Conservation (phyloP, 2,888 invertebrate genomes). For the Sesia apiformis region DNA sequence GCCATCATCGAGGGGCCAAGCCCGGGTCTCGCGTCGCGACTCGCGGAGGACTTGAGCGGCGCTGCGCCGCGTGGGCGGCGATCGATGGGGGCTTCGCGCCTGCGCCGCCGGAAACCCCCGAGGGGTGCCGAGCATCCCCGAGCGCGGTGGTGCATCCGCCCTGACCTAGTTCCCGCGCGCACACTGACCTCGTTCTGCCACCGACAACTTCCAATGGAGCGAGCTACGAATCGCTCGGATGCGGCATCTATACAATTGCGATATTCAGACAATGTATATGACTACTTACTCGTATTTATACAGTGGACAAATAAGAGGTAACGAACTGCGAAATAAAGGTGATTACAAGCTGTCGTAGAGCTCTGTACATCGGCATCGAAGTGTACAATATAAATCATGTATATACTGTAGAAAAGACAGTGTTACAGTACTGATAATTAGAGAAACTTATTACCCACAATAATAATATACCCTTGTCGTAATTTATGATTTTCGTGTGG, state of each 20-base stretch:
- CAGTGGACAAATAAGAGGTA: too few species aligned
- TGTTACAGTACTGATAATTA: too few species aligned
- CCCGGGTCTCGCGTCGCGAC: conserved; percentile 62
- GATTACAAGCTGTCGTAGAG: too few species aligned
- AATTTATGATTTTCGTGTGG: too few species aligned
- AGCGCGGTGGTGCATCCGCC: conserved; percentile 30
- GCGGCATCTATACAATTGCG: conserved; percentile 5
- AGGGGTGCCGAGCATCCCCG: conserved; percentile 41
- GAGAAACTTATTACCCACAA: too few species aligned
- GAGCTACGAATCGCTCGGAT: conserved; percentile 18
- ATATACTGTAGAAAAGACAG: too few species aligned
- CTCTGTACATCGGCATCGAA: too few species aligned
- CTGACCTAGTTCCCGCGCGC: conserved; percentile 63
- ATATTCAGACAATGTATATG: too few species aligned
- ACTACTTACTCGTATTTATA: too few species aligned
- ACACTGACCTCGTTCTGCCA: conserved; percentile 41
- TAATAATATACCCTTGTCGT: too few species aligned
- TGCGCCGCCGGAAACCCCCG: conserved; percentile 43
- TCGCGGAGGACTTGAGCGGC: conserved; percentile 54
- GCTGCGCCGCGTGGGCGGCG: conserved; percentile 39
- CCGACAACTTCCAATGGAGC: conserved; percentile 20
- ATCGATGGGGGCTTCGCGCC: conserved; percentile 49
- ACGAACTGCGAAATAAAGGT: too few species aligned
- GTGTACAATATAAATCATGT: too few species aligned
- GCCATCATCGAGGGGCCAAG: conserved; percentile 64